Conservation (phyloP, 2,888 invertebrate genomes). For the Andrena dorsata region DNA sequence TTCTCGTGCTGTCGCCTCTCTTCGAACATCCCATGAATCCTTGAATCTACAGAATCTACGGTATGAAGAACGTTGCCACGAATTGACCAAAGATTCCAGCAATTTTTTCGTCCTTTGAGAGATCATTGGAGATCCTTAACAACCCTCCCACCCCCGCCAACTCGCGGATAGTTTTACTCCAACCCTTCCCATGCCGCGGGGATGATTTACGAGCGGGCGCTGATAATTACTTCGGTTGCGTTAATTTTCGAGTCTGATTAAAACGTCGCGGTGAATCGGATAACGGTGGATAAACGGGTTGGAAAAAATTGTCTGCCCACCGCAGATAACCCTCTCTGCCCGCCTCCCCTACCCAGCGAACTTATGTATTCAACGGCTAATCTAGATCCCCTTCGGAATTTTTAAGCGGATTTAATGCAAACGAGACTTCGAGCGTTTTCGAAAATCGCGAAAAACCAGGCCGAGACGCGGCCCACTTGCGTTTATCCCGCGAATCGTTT, state of each 20-base stretch:
- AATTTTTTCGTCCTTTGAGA: background rate
- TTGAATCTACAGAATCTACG: background rate
- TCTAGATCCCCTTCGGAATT: slow-evolving; percentile 32
- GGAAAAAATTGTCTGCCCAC: slow-evolving; percentile 58
- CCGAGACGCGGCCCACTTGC: background rate
- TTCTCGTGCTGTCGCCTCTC: no score
- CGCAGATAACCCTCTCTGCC: slow-evolving; percentile 43
- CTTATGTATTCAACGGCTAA: slow-evolving; percentile 38
- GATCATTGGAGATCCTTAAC: background rate
- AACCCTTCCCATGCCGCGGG: background rate
- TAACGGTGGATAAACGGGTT: slow-evolving; percentile 58
- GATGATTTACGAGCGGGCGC: slow-evolving; percentile 56
- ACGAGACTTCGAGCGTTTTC: slow-evolving; percentile 18
- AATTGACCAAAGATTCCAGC: slow-evolving; percentile 1
- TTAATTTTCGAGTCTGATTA: slow-evolving; percentile 62
- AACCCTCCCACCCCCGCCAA: background rate
- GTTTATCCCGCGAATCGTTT: background rate
- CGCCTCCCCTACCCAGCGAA: background rate
- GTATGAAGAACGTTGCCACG: background rate
- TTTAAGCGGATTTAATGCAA: slow-evolving; percentile 39
- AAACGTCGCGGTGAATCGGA: slow-evolving; percentile 59
- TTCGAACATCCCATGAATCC: no score
- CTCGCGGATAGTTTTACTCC: background rate
- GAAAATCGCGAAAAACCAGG: background rate
- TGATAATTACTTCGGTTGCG: slow-evolving; percentile 61